phyloP scores from a whole-genome alignment of 1,140 invertebrate species.

The Cydia splendana region DNA sequence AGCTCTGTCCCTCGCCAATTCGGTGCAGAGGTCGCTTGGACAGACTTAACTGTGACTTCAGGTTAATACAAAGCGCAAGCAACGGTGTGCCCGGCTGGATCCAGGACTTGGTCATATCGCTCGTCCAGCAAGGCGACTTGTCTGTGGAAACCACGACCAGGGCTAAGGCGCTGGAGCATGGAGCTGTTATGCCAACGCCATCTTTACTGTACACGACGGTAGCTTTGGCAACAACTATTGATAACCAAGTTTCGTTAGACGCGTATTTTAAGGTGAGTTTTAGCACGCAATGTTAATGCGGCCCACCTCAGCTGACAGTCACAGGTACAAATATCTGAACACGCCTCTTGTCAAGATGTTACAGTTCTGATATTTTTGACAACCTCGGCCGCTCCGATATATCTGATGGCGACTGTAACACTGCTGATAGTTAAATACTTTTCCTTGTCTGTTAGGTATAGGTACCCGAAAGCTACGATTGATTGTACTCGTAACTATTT shows the following conservation, averaged over 20 bases:
- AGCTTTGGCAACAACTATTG: conserved; percentile 1
- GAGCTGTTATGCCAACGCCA: conserved; percentile 46
- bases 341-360: no score
- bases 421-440: no score
- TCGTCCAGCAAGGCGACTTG: conserved; percentile 79
- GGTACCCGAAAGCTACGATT: no score
- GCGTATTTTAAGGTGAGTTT: not conserved
- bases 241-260: not conserved
- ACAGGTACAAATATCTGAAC: no score
- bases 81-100: conserved; percentile 84
- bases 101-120: conserved; percentile 82
- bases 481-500: no score
- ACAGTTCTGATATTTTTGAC: no score
- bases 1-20: not conserved
- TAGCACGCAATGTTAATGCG: not conserved
- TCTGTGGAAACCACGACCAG: conserved; percentile 65
- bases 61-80: conserved; percentile 81
- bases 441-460: no score
- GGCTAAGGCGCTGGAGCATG: conserved; percentile 45
- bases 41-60: conserved; percentile 42
- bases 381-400: no score
- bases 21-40: not conserved
- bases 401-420: no score
- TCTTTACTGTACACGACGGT: conserved; percentile 41
- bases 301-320: no score